phyloP scores from a whole-genome alignment of 2,797 vertebrate species.

The Anguilla marmorata region DNA sequence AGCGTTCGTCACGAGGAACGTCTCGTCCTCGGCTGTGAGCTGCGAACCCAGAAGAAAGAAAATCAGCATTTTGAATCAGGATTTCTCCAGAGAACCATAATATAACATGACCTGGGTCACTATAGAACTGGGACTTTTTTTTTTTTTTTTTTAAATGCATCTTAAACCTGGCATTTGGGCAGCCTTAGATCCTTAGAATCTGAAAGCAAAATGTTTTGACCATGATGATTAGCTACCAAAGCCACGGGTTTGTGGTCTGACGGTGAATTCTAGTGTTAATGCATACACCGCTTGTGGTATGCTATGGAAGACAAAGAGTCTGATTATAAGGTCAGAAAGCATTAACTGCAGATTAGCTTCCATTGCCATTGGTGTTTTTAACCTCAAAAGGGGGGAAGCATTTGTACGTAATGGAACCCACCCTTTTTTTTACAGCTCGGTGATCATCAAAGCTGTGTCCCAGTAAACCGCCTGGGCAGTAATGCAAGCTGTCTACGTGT shows the following conservation, averaged over 20 bases:
- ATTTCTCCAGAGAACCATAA: neutral
- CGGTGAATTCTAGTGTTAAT: neutral
- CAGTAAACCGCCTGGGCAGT: neutral
- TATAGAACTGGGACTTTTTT: neutral
- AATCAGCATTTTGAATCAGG: neutral
- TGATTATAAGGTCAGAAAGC: neutral
- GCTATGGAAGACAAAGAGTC: neutral
- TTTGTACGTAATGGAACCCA: no score
- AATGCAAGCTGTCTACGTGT: neutral
- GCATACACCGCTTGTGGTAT: neutral
- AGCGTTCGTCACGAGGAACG: slow-evolving; percentile 86
- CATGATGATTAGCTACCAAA: neutral
- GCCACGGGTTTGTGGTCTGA: neutral
- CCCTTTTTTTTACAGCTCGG: neutral
- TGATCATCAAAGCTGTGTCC: neutral
- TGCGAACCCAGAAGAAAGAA: slow-evolving; percentile 53
- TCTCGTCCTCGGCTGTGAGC: slow-evolving; percentile 88
- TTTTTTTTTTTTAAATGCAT: neutral
- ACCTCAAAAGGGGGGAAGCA: neutral
- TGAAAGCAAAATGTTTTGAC: neutral
- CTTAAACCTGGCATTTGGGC: neutral
- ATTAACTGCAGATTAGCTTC: neutral
- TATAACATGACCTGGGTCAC: neutral
- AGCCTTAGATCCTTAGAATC: neutral
- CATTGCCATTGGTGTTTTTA: neutral